Evolutionary conservation across 2,113 vertebrate genomes (phyloP), one percentile per base, ranked within the genome.

Genomic region (Dinomys branickii): DNA sequence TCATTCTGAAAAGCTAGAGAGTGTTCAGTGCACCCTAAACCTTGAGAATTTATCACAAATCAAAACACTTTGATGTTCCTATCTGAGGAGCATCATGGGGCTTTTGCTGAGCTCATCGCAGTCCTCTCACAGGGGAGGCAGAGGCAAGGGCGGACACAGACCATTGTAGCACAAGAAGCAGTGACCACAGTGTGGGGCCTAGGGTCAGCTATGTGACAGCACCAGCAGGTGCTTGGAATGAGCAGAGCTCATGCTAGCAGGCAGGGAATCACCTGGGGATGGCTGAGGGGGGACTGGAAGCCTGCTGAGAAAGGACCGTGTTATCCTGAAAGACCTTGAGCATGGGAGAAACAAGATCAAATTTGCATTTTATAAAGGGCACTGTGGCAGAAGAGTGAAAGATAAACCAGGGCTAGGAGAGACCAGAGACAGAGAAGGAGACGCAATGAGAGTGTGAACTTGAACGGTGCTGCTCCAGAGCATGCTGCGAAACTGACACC

Each of bases 301-400:
- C 75, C 87, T 9, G 30, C 86, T 87, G 94, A 90, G 91, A 89
- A 71, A 47, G 38, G 65, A 54, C 35, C 61, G n/a, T 89, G 91
- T 94, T 86, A 80, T 85, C 77, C 91, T 87, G 56, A 95, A 96
- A 96, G 95, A 97, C 97, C 88, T 96, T 97, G 96, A 96, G 71
- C 59, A 28, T 7, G 38, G 80, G 52, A 93, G 89, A 94, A 97
- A 90, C n/a, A 56, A 85, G 88, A 94, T 96, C 52, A 65, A 67
- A 97, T 96, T 96, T 95, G 94, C 95, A 95, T 96, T 96, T 96
- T 88, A 85, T 92, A 92, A 96, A 97, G 94, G 93, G 75, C 94
- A 91, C 7, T 38, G 56, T 77, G 75, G 93, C 90, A 83, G 86
- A 41, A 78, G 58, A 77, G 28, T 96, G 75, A 58, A 95, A 93